A percentile compares a stretch with the other conserved stretches of the same genome.
Conservation (phyloP, 2,888 invertebrate species). For the Ceraclea dissimilis region DNA sequence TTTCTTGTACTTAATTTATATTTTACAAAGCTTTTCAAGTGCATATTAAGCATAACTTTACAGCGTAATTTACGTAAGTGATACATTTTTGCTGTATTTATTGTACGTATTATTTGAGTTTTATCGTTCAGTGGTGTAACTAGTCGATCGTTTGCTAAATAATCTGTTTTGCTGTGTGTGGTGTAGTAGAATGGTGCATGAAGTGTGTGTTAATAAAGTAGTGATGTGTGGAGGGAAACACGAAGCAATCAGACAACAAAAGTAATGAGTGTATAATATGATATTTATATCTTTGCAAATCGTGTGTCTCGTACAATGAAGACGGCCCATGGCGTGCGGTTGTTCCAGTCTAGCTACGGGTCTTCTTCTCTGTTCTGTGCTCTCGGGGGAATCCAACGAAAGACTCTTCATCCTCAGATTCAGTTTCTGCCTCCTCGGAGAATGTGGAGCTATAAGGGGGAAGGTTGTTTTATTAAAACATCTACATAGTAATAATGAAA, state of each 20-base stretch:
- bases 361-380: constrained; percentile 71
- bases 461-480: not conserved
- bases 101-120: too few species aligned
- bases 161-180: not conserved
- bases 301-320: constrained; percentile 20
- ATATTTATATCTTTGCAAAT: not conserved
- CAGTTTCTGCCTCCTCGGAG: constrained; percentile 90
- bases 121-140: too few species aligned
- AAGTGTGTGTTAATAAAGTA: not conserved
- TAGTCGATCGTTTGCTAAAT: too few species aligned
- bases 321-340: constrained; percentile 13
- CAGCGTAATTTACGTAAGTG: too few species aligned
- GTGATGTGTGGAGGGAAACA: not conserved
- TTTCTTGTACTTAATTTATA: too few species aligned
- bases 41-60: too few species aligned
- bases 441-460: constrained; percentile 75
- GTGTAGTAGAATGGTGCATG: not conserved
- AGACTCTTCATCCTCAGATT: constrained; percentile 97
- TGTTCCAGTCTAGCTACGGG: constrained; percentile 29
- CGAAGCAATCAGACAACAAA: not conserved
- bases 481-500: not conserved
- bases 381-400: constrained; percentile 93
- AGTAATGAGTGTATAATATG: not conserved
- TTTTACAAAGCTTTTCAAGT: too few species aligned
- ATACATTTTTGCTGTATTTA: too few species aligned